Conservation (phyloP, 1,140 invertebrate genomes). For the Doryteuthis pealeii region DNA sequence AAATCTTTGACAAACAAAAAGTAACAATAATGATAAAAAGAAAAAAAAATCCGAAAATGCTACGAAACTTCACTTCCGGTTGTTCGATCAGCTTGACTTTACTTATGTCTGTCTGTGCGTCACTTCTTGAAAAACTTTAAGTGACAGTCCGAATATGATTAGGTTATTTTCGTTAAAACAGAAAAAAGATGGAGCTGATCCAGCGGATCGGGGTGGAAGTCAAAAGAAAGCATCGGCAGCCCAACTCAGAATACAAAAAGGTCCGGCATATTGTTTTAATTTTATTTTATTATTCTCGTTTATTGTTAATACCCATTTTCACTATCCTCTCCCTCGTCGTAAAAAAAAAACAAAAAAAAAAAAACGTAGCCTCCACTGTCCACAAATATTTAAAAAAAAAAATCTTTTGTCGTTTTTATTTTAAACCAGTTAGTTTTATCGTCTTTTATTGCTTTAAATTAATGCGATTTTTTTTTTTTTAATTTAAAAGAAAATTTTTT, state of each 20-base stretch:
- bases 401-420: too few species aligned
- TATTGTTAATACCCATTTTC: not conserved
- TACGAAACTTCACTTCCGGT: not conserved
- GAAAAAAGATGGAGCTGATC: conserved; percentile 88
- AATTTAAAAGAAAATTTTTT: too few species aligned
- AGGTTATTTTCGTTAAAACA: conserved; percentile 97
- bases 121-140: not conserved
- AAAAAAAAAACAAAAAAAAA: too few species aligned
- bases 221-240: conserved; percentile 93
- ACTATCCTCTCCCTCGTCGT: too few species aligned
- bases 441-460: too few species aligned
- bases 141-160: conserved; percentile 73
- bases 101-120: not conserved
- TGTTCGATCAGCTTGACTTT: not conserved
- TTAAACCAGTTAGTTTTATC: too few species aligned
- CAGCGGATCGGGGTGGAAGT: conserved; percentile 66
- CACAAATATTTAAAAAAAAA: too few species aligned
- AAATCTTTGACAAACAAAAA: too few species aligned
- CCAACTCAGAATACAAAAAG: conserved; percentile 95
- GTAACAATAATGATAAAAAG: too few species aligned
- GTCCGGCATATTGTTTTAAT: conserved; percentile 60
- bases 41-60: too few species aligned
- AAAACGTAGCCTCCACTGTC: too few species aligned
- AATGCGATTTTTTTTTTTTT: too few species aligned
- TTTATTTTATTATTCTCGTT: not conserved